These are phyloP conservation scores for Lacerta agilis DNA, from an alignment of 2,797 vertebrate genomes.

Conservation along the genomic window DNA sequence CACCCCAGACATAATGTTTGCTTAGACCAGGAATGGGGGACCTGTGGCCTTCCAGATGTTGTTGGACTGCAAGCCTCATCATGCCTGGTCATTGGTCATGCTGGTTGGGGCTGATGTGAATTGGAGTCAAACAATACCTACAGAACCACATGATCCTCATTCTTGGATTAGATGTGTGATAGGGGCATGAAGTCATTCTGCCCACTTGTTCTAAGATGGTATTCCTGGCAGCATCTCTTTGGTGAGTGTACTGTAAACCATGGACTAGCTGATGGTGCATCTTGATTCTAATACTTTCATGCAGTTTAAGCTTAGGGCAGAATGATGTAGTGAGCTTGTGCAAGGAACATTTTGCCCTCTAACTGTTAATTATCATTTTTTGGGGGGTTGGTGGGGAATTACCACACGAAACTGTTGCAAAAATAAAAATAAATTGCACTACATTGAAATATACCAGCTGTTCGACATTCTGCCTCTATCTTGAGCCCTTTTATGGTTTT, in stretches of 20 bases:
- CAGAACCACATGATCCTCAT: no score
- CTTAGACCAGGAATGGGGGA: background rate
- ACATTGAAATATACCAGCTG: conserved; percentile 66
- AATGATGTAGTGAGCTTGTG: background rate
- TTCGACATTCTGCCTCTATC: conserved; percentile 63
- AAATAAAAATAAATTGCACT: conserved; percentile 43
- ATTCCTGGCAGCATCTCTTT: background rate
- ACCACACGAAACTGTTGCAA: conserved; percentile 39
- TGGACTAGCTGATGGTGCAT: background rate
- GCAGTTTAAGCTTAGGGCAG: background rate
- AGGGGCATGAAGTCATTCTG: background rate
- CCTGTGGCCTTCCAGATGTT: background rate
- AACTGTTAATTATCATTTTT: background rate
- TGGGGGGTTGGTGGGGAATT: background rate
- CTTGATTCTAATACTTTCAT: background rate
- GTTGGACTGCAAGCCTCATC: background rate
- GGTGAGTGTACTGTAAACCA: background rate
- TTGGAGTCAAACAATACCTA: background rate
- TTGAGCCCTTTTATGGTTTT: conserved; percentile 70
- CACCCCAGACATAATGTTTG: background rate
- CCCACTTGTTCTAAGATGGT: background rate
- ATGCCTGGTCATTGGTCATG: background rate
- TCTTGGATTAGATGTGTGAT: background rate
- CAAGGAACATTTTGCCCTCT: background rate
- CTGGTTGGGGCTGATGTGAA: background rate